Conservation (phyloP, 1,140 invertebrate species). For the Galendromus occidentalis region DNA sequence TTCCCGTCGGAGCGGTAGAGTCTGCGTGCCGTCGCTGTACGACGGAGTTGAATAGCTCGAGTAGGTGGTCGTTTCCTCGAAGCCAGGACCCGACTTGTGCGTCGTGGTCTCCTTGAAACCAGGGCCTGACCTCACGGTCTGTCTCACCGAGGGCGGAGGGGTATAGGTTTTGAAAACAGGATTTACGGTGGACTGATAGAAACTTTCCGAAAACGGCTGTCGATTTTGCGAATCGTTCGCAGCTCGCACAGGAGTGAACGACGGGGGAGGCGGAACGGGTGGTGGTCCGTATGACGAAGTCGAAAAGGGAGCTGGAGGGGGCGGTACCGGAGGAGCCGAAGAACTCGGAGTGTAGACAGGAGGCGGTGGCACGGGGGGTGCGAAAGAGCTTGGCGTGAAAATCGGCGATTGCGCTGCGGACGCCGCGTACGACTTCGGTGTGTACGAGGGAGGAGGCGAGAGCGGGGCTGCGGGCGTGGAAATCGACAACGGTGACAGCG, state of each 20-base stretch:
- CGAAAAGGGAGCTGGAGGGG: neutral
- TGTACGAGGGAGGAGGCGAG: neutral
- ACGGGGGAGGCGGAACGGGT: neutral
- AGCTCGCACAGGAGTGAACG: neutral
- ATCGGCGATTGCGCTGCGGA: neutral
- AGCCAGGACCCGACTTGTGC: neutral
- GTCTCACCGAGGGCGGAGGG: neutral
- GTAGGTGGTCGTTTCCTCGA: neutral
- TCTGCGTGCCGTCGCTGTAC: neutral
- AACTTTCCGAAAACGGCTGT: neutral
- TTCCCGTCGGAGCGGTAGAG: neutral
- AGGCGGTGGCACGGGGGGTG: no score
- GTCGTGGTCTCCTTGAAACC: neutral
- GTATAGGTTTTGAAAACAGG: slow-evolving; percentile 2
- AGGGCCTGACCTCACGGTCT: neutral
- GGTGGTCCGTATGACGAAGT: neutral
- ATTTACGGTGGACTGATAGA: slow-evolving; percentile 2
- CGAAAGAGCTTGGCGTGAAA: neutral
- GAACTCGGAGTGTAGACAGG: no score
- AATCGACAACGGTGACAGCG: neutral
- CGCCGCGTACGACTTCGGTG: neutral
- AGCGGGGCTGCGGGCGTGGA: neutral
- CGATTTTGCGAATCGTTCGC: neutral
- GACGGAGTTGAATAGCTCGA: neutral
- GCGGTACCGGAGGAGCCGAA: neutral